A percentile compares a stretch with the other conserved stretches of the same genome.
These are phyloP conservation scores for Ascaphus truei DNA, from an alignment of 2,113 vertebrate genomes.

Conservation along the genomic window DNA sequence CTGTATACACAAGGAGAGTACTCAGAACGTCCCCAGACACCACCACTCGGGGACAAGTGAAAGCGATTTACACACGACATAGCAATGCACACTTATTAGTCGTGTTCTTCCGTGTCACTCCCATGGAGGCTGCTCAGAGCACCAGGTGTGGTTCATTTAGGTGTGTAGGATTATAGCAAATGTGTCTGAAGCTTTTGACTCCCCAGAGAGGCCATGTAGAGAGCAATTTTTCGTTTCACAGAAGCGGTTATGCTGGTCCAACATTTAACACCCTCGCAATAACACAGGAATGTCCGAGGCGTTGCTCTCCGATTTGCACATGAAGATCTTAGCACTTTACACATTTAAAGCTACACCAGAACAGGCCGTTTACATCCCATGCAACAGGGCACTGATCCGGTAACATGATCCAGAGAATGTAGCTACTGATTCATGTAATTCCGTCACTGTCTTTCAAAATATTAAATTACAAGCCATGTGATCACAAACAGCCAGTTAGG, in stretches of 20 bases:
- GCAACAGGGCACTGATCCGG: constrained; percentile 5
- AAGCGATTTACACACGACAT: not conserved
- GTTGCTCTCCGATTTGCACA: no score
- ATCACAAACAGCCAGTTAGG: not conserved
- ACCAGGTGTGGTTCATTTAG: not conserved
- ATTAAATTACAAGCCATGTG: constrained; percentile 22
- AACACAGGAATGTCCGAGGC: no score
- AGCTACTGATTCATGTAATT: constrained; percentile 8
- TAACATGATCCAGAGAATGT: constrained; percentile 5
- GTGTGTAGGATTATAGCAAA: not conserved
- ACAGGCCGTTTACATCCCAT: not conserved
- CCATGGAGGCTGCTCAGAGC: not conserved
- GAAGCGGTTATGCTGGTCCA: not conserved
- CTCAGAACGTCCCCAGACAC: no score
- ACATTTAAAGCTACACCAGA: not conserved
- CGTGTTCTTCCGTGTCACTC: not conserved
- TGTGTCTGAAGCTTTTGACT: not conserved
- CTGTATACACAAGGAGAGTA: not conserved
- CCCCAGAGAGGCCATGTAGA: not conserved
- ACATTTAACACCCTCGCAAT: no score
- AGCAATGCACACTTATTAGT: not conserved
- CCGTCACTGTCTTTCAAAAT: constrained; percentile 15
- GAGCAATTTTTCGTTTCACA: not conserved
- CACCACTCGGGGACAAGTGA: no score
- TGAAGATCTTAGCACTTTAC: no score